A percentile compares a stretch with the other conserved stretches of the same genome.
These are phyloP conservation scores for Scopus umbretta DNA, from an alignment of 2,113 vertebrate species.

Conservation along the genomic window DNA sequence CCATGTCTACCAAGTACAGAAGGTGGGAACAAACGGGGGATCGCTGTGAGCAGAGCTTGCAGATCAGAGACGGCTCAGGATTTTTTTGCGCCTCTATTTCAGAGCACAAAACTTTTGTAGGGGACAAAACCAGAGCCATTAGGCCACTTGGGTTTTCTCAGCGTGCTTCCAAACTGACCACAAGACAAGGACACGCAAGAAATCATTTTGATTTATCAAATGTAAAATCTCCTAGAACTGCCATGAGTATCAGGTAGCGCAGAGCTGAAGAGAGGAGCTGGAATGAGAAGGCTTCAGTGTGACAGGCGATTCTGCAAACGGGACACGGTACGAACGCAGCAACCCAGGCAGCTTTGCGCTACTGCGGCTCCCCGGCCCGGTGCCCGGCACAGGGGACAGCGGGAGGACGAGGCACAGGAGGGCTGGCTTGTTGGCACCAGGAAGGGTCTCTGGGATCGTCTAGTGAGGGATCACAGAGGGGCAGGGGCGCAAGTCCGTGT, in stretches of 20 bases:
- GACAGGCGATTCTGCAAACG: not conserved
- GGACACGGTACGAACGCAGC: accelerated
- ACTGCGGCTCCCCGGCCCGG: accelerated
- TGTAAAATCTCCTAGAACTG: not conserved
- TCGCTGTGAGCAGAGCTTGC: not conserved
- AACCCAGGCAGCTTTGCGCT: not conserved
- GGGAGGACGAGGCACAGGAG: accelerated
- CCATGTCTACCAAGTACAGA: accelerated
- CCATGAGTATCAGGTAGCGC: not conserved
- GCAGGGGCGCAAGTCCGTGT: accelerated
- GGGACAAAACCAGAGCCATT: not conserved
- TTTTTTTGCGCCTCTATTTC: not conserved
- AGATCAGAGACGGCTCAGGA: not conserved
- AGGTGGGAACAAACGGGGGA: not conserved
- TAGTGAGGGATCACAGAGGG: not conserved
- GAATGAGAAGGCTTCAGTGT: not conserved
- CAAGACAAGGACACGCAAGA: not conserved
- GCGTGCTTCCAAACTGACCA: not conserved
- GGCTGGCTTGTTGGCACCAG: not conserved
- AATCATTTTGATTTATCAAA: not conserved
- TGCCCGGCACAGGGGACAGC: not conserved
- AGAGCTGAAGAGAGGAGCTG: not conserved
- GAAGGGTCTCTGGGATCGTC: not conserved
- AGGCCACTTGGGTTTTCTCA: not conserved
- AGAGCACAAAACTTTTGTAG: not conserved